Conservation (phyloP, 2,797 vertebrate genomes). For the Sebastolobus alascanus region DNA sequence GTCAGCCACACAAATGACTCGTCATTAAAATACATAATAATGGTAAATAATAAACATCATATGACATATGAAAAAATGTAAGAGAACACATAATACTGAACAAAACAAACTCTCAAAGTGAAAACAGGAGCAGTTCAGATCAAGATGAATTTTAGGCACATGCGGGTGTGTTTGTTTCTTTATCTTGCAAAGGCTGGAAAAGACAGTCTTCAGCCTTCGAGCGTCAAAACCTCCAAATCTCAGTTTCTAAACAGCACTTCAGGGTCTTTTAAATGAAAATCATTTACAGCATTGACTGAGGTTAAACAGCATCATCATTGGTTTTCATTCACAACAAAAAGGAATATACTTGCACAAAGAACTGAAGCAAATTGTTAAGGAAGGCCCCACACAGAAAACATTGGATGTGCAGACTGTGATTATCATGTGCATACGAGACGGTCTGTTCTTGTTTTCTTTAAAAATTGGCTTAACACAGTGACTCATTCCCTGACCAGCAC, state of each 20-base stretch:
- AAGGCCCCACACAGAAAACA: constrained; percentile 68
- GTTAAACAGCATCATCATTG: constrained; percentile 57
- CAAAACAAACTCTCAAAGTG: constrained; percentile 27
- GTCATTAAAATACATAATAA: constrained; percentile 31
- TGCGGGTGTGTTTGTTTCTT: constrained; percentile 77
- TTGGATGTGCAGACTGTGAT: constrained; percentile 76
- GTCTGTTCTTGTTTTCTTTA: constrained; percentile 46
- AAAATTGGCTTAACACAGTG: constrained; percentile 63
- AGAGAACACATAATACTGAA: constrained; percentile 37
- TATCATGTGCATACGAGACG: constrained; percentile 68
- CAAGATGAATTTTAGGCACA: constrained; percentile 76
- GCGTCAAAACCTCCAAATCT: constrained; percentile 55
- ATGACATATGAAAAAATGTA: constrained; percentile 33
- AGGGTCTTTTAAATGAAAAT: constrained; percentile 69
- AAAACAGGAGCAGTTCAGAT: constrained; percentile 60
- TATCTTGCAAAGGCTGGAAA: constrained; percentile 71
- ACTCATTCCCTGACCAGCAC: constrained; percentile 69
- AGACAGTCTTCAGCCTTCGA: constrained; percentile 64
- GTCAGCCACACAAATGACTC: constrained; percentile 48
- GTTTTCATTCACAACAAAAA: constrained; percentile 63
- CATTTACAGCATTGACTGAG: constrained; percentile 61
- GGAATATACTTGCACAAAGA: constrained; percentile 69
- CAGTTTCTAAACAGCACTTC: constrained; percentile 77
- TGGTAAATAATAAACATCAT: constrained; percentile 42
- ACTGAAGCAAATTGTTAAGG: constrained; percentile 67